Evolutionary conservation across 2,888 invertebrate genomes (phyloP), one percentile per base, ranked within the genome.

Genomic region (Ceriagrion tenellum): DNA sequence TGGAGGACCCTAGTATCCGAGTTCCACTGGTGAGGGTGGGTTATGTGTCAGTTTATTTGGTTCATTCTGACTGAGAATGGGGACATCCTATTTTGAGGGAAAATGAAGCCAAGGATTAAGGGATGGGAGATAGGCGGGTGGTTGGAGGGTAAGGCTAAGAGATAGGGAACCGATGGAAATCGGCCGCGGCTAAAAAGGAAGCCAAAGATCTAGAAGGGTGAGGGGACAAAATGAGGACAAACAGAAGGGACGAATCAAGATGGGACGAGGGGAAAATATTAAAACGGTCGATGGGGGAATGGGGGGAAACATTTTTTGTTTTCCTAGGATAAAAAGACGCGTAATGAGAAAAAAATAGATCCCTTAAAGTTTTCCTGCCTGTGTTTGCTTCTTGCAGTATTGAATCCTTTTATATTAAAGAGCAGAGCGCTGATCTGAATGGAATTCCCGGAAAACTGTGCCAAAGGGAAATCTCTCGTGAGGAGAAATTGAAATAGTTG

Each of bases 31-130:
- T 18, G 81, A 20, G 59, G 59, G 81, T 30, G 81, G 81, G 81
- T 81, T 35, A 81, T 81, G 81, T 81, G 81, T 81, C 81, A 81
- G 81, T 81, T 81, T 81, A 81, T 35, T 81, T 35, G 81, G 81
- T 81, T 81, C 81, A 81, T 35, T 35, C 81, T 12, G 35, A 35
- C 35, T 35, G 13, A 81, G 81, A 81, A 81, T 81, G 35, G 81
- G 81, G 81, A 81, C 81, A 81, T 81, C 81, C 81, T 81, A 81
- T 81, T 81, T 81, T 81, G 81, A 81, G 81, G 81, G 81, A 81
- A 81, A 81, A 81, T 35, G 81, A 81, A 81, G 35, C 81, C 81
- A 35, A 16, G 81, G 81, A 35, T 35, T 81, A 81, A 59, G 59
- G 30, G n/a, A n/a, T n/a, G n/a, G n/a, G 69, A n/a, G 26, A 8